Evolutionary conservation across 2,113 vertebrate genomes (phyloP), one percentile per base, ranked within the genome.

Genomic region (Austrofundulus limnaeus): DNA sequence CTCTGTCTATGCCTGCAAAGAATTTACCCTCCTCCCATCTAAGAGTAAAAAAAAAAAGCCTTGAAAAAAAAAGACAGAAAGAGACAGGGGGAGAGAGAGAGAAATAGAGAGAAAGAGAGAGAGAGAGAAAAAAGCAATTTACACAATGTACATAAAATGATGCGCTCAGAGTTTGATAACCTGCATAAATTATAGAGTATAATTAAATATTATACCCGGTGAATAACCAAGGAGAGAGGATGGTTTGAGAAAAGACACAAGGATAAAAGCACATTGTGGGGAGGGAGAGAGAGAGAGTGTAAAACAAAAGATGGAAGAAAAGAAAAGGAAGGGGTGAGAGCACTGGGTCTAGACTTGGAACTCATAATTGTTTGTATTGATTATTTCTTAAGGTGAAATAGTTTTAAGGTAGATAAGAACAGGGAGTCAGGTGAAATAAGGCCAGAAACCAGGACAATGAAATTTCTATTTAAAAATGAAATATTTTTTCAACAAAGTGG

Each of bases 101-200:
- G 55, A 87, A 84, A 87, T 61, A 66, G 84, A 52, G 70, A 72
- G 54, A 63, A 73, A 77, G 55, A 87, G 64, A 66, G 84, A 52
- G 70, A 72, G 54, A 63, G 76, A 77, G 55, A 87, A 84, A 87
- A 91, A 92, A 90, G 91, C 89, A 91, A 92, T 93, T 91, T 93
- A 89, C 92, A 91, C 91, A 93, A 92, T 92, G 91, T 92, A 92
- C 91, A 92, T 92, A 92, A 92, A 92, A 92, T 91, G 89, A 92
- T 92, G 90, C 89, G 87, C 90, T 88, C 89, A 84, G 87, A 90
- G 87, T 92, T 92, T 93, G 92, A 93, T 92, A 93, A 92, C 91
- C 91, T 90, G 91, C 91, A 92, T 93, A 93, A 93, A 93, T 93
- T 92, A 92, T 90, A 90, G 91, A 91, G 86, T 83, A 85, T 92